Base-by-base conservation (phyloP, 2,797 vertebrate species). In the Ctenosaura bakeri region DNA sequence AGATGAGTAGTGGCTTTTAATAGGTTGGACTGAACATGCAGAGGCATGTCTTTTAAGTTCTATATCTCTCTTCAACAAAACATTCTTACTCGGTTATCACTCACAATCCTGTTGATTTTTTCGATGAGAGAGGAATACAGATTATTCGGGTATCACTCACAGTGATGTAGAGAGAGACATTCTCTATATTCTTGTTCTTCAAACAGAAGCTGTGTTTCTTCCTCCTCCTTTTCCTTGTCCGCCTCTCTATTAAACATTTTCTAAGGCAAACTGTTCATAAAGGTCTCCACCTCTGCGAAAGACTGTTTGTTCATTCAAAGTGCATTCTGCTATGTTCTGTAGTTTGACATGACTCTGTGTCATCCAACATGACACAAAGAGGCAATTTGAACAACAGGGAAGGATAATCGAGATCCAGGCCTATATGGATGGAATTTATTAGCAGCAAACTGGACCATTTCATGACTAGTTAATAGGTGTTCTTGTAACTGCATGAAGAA, bases 241-340 rank as follows among this genome's bases (percentile, higher is more conserved):
- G 77, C 83, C 50, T 8, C 32, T 50, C 32, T 90, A 20, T 35
- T 69, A 62, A 46, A 85, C 24, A 79, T 59, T 59, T 82, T 88
- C 74, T 80, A 83, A 73, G 76, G 52, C 38, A 71, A 85, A 64
- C 52, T 77, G 22, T 50, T 64, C 22, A 54, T 64, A 90, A 77
- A 84, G 81, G 56, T 64, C 20, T 52, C 29, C 56, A 29, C 32
- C n/a, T 82, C 62, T 6, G 24, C 35, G 83, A 82, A 76, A 82
- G 29, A 16, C 54, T 52, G 42, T 74, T 82, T 81, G 80, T 83
- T 76, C 13, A 74, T 83, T 89, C 81, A 62, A 56, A 59, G 56
- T n/a, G 69, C 69, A 83, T 83, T 26, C 24, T 14, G 7, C 42
- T 78, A 59, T 46, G 32, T 69, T 54, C 62, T 85, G 76, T 56